phyloP scores from a whole-genome alignment of 2,888 invertebrate species.

The Xiphydria camelus region DNA sequence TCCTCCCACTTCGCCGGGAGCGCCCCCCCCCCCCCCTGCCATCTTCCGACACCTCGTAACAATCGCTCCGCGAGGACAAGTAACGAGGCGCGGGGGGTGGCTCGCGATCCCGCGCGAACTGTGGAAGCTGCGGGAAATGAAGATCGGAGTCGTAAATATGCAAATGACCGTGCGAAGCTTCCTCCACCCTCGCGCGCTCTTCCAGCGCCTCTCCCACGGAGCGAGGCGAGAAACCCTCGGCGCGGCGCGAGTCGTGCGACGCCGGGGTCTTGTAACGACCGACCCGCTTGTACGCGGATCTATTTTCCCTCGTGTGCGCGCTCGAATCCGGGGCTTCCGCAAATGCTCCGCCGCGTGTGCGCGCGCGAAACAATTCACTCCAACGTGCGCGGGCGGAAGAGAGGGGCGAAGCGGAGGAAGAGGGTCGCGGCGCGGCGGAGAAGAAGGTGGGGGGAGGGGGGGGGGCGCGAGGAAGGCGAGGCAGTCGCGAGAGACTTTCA shows the following conservation, averaged over 20 bases:
- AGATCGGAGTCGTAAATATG: conserved; percentile 28
- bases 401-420: conserved; percentile 1
- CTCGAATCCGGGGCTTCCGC: conserved; percentile 19
- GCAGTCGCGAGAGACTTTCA: conserved; percentile 23
- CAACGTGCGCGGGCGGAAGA: conserved; percentile 15
- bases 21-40: no score
- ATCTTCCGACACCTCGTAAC: conserved; percentile 1
- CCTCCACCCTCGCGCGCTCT: no score
- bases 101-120: background rate
- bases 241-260: conserved; percentile 18
- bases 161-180: conserved; percentile 22
- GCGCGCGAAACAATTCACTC: conserved; percentile 22
- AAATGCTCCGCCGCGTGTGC: conserved; percentile 15
- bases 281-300: background rate
- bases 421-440: no score
- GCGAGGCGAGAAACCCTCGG: conserved; percentile 10
- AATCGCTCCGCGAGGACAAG: background rate
- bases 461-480: conserved; percentile 1
- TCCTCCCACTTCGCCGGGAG: no score
- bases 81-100: background rate
- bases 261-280: conserved; percentile 3
- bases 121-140: conserved; percentile 5
- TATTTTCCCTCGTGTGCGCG: no score
- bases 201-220: no score
- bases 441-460: no score